These are phyloP conservation scores for Naja naja DNA, from an alignment of 2,113 vertebrate genomes.

Conservation along the genomic window DNA sequence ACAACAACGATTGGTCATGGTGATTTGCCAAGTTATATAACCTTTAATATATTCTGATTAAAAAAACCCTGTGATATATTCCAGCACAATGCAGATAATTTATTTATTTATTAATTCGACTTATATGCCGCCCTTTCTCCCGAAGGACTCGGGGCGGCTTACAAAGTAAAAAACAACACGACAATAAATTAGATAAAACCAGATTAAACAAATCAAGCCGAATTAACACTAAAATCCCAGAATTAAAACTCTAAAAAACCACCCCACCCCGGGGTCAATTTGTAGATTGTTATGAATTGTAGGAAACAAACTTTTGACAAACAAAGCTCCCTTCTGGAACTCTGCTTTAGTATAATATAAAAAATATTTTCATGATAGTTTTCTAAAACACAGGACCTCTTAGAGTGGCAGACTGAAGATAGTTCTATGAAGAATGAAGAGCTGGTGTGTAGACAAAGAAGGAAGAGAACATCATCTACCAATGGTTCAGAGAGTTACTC, in stretches of 20 bases:
- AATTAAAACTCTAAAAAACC: too few relatives aligned
- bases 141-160: too few relatives aligned
- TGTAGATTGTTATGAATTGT: constrained; percentile 66
- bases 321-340: constrained; percentile 56
- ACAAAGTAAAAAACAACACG: too few relatives aligned
- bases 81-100: constrained; percentile 70
- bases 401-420: not conserved
- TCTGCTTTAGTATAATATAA: rapidly evolving
- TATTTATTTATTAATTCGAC: too few relatives aligned
- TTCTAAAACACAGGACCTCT: constrained; percentile 6
- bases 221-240: too few relatives aligned
- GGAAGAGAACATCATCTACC: not conserved
- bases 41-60: constrained; percentile 34
- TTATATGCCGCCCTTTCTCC: too few relatives aligned
- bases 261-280: too few relatives aligned
- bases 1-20: constrained; percentile 51
- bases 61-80: constrained; percentile 66
- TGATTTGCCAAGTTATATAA: constrained; percentile 60
- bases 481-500: not conserved
- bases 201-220: too few relatives aligned
- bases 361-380: constrained; percentile 1
- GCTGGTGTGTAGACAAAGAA: not conserved
- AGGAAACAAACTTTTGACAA: constrained; percentile 69
- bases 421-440: not conserved
- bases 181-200: too few relatives aligned